Conservation (phyloP, 92 coral and sea anemone genomes). For the Actinernus sp. region DNA sequence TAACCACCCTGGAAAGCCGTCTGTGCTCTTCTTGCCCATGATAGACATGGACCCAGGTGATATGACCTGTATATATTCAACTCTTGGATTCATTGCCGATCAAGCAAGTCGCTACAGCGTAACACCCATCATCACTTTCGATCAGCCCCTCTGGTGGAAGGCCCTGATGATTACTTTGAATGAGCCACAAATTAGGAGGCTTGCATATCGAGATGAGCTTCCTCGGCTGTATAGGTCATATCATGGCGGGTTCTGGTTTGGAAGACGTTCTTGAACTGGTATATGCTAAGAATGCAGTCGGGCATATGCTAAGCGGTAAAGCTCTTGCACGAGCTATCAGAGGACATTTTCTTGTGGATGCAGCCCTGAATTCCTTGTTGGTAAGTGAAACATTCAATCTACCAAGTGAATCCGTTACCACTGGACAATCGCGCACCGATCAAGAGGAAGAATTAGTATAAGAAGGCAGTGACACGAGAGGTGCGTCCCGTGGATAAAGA, state of each 20-base stretch:
- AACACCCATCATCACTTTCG: conserved; percentile 29
- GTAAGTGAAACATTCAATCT: too few relatives aligned
- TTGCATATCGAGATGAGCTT: conserved; percentile 54
- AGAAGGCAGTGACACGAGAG: too few relatives aligned
- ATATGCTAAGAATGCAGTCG: conserved; percentile 40
- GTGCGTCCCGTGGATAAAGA: too few relatives aligned
- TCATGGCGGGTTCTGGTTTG: conserved; percentile 49
- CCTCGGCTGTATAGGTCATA: conserved; percentile 34
- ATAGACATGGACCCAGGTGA: conserved; percentile 51
- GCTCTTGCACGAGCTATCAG: too few relatives aligned
- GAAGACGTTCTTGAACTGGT: conserved; percentile 23
- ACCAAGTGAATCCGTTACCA: too few relatives aligned
- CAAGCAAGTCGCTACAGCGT: conserved; percentile 22
- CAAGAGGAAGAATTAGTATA: too few relatives aligned
- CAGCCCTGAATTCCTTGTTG: too few relatives aligned
- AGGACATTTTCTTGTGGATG: too few relatives aligned
- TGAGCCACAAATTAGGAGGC: conserved; percentile 42
- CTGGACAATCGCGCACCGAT: too few relatives aligned
- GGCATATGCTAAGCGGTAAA: conserved; percentile 47
- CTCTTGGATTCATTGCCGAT: conserved; percentile 14
- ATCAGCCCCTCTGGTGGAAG: conserved; percentile 49
- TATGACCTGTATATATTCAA: conserved; percentile 29
- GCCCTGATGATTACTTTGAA: conserved; percentile 12
- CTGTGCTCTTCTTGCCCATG: conserved; percentile 36
- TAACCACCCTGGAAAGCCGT: conserved; percentile 31